Percentiles rank a stretch among this genome's conserved stretches.
phyloP scores from a whole-genome alignment of 2,888 invertebrate species.

The Microctonus hyperodae region DNA sequence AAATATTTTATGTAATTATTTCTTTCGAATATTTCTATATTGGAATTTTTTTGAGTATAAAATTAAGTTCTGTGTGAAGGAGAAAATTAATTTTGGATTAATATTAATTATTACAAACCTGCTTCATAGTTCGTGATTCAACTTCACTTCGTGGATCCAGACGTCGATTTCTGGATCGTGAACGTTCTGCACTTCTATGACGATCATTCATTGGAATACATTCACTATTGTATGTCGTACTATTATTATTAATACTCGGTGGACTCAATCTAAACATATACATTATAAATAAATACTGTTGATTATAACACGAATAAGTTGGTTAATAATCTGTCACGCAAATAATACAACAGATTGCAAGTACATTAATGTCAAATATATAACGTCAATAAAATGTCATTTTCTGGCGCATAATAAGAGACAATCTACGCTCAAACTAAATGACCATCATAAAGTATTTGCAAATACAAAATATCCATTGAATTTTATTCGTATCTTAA shows the following conservation, averaged over 20 bases:
- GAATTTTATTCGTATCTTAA: too few relatives aligned
- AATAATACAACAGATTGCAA: not conserved
- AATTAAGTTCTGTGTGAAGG: too few relatives aligned
- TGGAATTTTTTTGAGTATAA: too few relatives aligned
- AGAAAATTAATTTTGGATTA: too few relatives aligned
- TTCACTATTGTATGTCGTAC: constrained; percentile 42
- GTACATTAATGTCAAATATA: not conserved
- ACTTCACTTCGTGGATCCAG: constrained; percentile 54
- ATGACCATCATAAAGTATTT: not conserved
- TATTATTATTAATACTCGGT: constrained; percentile 40
- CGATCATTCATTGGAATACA: constrained; percentile 54
- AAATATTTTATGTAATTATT: too few relatives aligned
- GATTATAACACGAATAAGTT: not conserved
- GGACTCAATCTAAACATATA: constrained; percentile 45
- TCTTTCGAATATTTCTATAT: too few relatives aligned
- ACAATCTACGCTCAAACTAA: too few relatives aligned
- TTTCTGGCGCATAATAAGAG: not conserved
- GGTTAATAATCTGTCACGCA: not conserved
- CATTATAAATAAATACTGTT: not conserved
- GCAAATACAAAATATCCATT: not conserved
- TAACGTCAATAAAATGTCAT: not conserved
- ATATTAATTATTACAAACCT: constrained; percentile 46
- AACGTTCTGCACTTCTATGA: constrained; percentile 46
- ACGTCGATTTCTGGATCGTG: constrained; percentile 48
- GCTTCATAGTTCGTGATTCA: constrained; percentile 59